phyloP scores from a whole-genome alignment of 2,888 invertebrate species.

The Apoderus coryli region DNA sequence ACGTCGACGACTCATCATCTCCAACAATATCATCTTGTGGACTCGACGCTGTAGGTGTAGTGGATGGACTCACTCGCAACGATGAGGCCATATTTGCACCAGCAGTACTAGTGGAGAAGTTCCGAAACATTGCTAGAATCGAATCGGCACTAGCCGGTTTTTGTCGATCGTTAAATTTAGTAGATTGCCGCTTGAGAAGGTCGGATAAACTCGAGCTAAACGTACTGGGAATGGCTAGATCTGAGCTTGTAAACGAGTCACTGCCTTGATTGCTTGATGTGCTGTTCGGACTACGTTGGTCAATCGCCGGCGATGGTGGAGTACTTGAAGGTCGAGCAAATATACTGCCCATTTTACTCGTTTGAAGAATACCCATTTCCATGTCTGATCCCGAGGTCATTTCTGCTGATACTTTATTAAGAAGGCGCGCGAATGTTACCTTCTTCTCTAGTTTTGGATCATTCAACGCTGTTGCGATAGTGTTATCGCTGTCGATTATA shows the following conservation, averaged over 20 bases:
- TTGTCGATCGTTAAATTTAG: constrained; percentile 32
- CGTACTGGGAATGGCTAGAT: constrained; percentile 47
- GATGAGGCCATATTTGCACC: constrained; percentile 45
- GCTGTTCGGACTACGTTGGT: constrained; percentile 47
- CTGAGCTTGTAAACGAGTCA: constrained; percentile 61
- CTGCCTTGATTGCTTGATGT: constrained; percentile 64
- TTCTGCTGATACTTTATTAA: constrained; percentile 56
- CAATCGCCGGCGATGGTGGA: constrained; percentile 53
- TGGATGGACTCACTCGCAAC: constrained; percentile 48
- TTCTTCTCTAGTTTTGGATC: constrained; percentile 64
- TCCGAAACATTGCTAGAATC: constrained; percentile 63
- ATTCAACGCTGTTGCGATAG: constrained; percentile 40
- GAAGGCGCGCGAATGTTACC: constrained; percentile 58
- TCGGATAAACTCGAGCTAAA: constrained; percentile 40
- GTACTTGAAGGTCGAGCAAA: constrained; percentile 35
- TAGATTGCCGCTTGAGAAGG: constrained; percentile 26
- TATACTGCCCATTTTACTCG: constrained; percentile 28
- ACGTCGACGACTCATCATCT: constrained; percentile 56
- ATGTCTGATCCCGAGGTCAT: constrained; percentile 63
- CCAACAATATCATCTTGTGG: constrained; percentile 58
- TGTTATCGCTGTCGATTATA: constrained; percentile 19
- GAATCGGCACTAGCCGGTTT: constrained; percentile 69
- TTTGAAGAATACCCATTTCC: constrained; percentile 37
- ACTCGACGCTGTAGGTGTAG: constrained; percentile 59
- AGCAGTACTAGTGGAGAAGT: constrained; percentile 50